A percentile compares a stretch with the other conserved stretches of the same genome.
Conservation (phyloP, 2,888 invertebrate species). For the Drosophila prostipennis region DNA sequence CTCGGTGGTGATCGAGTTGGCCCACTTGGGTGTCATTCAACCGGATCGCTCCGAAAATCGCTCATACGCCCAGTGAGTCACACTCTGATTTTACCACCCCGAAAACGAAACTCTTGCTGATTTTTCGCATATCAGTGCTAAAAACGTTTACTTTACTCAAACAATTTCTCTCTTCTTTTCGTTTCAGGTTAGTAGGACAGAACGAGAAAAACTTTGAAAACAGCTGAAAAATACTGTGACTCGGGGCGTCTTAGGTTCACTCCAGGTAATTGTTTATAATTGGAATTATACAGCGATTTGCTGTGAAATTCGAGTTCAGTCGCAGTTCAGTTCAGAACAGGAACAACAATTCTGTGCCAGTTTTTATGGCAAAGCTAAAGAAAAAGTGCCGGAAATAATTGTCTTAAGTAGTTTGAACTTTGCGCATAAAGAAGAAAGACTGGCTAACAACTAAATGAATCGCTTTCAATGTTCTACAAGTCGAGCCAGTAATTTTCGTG, state of each 20-base stretch:
- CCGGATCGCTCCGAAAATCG: slow-evolving; percentile 35
- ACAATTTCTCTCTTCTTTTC: slow-evolving; percentile 49
- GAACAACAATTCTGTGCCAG: slow-evolving; percentile 50
- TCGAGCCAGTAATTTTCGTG: slow-evolving; percentile 15
- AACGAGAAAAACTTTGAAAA: background rate
- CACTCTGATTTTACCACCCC: slow-evolving; percentile 14
- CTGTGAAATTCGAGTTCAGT: slow-evolving; percentile 65
- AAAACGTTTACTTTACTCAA: slow-evolving; percentile 44
- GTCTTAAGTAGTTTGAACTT: slow-evolving; percentile 77
- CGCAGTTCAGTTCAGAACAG: slow-evolving; percentile 30
- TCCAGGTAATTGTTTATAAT: slow-evolving; percentile 69
- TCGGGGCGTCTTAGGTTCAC: slow-evolving; percentile 61
- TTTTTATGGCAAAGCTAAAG: slow-evolving; percentile 55
- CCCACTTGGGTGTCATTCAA: slow-evolving; percentile 64
- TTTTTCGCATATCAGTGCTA: slow-evolving; percentile 70
- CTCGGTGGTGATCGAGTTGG: slow-evolving; percentile 13
- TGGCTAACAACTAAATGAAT: slow-evolving; percentile 37
- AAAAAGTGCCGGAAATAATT: slow-evolving; percentile 79
- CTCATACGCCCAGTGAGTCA: slow-evolving; percentile 55
- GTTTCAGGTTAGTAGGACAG: slow-evolving; percentile 53
- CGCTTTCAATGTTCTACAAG: slow-evolving; percentile 36
- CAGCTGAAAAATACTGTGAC: slow-evolving; percentile 46
- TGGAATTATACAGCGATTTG: slow-evolving; percentile 70
- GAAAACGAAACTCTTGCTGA: slow-evolving; percentile 22
- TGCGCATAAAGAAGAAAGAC: slow-evolving; percentile 32